These are phyloP conservation scores for Synchiropus splendidus DNA, from an alignment of 2,113 vertebrate genomes.

Conservation along the genomic window DNA sequence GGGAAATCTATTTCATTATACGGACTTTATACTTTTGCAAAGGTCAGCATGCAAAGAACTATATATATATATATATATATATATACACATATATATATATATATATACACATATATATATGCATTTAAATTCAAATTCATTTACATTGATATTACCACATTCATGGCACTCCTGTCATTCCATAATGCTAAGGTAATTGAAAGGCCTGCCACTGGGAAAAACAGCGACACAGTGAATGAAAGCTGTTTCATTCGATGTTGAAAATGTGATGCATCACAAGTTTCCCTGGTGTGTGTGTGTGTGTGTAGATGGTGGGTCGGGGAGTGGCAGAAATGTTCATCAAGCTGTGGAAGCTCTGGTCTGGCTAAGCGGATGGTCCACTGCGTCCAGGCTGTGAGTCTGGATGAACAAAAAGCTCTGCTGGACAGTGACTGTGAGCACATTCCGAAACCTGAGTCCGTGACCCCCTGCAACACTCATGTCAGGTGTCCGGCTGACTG, in stretches of 20 bases:
- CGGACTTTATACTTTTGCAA: too few species aligned
- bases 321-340: slow-evolving; percentile 83
- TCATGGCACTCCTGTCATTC: too few species aligned
- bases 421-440: slow-evolving; percentile 65
- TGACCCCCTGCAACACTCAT: slow-evolving; percentile 64
- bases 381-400: slow-evolving; percentile 77
- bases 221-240: too few species aligned
- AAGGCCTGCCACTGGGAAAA: too few species aligned
- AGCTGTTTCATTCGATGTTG: not conserved
- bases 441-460: slow-evolving; percentile 64
- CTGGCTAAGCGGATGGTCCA: slow-evolving; percentile 71
- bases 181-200: too few species aligned
- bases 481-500: slow-evolving; percentile 79
- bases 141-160: too few species aligned
- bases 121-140: too few species aligned
- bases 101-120: too few species aligned
- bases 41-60: too few species aligned
- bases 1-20: too few species aligned
- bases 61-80: too few species aligned
- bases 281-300: slow-evolving; percentile 2
- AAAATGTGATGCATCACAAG: slow-evolving; percentile 1
- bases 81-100: too few species aligned
- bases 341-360: slow-evolving; percentile 70
- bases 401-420: slow-evolving; percentile 79
- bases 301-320: slow-evolving; percentile 83